These are phyloP conservation scores for Drymodes brunneopygia DNA, from an alignment of 2,113 vertebrate genomes.

Conservation along the genomic window DNA sequence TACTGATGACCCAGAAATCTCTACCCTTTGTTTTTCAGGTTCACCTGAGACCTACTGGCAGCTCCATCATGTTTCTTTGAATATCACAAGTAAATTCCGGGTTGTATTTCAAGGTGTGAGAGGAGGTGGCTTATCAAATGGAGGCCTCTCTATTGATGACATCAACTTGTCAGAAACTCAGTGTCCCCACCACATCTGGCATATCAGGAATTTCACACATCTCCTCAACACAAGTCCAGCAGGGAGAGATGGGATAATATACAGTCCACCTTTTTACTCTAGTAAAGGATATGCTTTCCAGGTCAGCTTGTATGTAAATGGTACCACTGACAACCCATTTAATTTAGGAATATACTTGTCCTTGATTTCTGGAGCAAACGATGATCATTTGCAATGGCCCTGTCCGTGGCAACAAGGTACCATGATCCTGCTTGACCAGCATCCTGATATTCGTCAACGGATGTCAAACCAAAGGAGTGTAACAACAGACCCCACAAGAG, in stretches of 20 bases:
- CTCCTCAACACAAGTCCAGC: constrained; percentile 66
- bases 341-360: constrained; percentile 76
- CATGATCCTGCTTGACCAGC: constrained; percentile 83
- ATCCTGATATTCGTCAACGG: constrained; percentile 80
- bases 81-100: constrained; percentile 78
- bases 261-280: constrained; percentile 84
- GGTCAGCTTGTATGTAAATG: constrained; percentile 71
- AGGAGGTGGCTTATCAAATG: constrained; percentile 44
- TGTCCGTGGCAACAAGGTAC: constrained; percentile 87
- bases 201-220: constrained; percentile 79
- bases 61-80: constrained; percentile 80
- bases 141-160: constrained; percentile 90
- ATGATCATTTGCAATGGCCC: constrained; percentile 81
- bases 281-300: constrained; percentile 88
- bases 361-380: constrained; percentile 82
- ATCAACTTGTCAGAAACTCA: constrained; percentile 90
- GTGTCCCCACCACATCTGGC: constrained; percentile 88
- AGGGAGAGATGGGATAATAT: constrained; percentile 26
- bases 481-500: constrained; percentile 77
- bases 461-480: constrained; percentile 86
- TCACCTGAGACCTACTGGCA: constrained; percentile 79
- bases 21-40: constrained; percentile 51
- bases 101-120: constrained; percentile 83
- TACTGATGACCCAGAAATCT: background rate
- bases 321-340: background rate